Evolutionary conservation across 1,140 invertebrate genomes (phyloP).

Genomic region (Adoxophyes honmai): DNA sequence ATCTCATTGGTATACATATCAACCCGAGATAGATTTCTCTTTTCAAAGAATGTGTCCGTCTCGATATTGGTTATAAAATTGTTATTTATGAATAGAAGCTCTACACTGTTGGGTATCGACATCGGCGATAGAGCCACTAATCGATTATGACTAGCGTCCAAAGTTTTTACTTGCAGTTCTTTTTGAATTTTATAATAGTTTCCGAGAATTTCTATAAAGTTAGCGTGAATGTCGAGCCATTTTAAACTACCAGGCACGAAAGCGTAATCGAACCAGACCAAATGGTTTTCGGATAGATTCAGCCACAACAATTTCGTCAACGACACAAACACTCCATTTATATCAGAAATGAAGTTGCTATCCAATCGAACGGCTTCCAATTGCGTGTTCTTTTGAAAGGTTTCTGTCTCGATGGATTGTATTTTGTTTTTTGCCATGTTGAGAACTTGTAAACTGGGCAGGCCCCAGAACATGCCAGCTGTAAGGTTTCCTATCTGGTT

Average conservation of each 20-base stretch:
- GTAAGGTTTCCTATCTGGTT: constrained; percentile 89
- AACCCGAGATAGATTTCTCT: constrained; percentile 87
- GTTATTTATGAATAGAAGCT: constrained; percentile 89
- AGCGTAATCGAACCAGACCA: constrained; percentile 89
- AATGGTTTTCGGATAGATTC: constrained; percentile 90
- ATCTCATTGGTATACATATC: constrained; percentile 91
- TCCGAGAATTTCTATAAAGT: constrained; percentile 85
- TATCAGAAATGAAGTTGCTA: constrained; percentile 86
- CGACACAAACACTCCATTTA: constrained; percentile 86
- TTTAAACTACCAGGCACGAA: constrained; percentile 87
- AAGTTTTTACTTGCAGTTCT: constrained; percentile 80
- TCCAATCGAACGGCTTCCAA: constrained; percentile 89
- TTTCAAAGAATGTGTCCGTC: constrained; percentile 87
- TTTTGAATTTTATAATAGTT: constrained; percentile 84
- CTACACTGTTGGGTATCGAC: constrained; percentile 87
- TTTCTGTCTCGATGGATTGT: constrained; percentile 83
- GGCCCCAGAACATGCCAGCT: constrained; percentile 82
- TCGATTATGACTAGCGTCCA: constrained; percentile 90
- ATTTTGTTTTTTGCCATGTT: constrained; percentile 91
- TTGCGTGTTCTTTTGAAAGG: constrained; percentile 85
- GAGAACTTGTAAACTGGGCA: constrained; percentile 86
- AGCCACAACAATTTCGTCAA: constrained; percentile 87
- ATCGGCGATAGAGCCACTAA: constrained; percentile 83
- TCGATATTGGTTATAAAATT: constrained; percentile 87
- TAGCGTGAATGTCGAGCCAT: constrained; percentile 90